A percentile compares a stretch with the other conserved stretches of the same genome.
These are phyloP conservation scores for Ephestia elutella DNA, from an alignment of 1,140 invertebrate species.

Conservation along the genomic window DNA sequence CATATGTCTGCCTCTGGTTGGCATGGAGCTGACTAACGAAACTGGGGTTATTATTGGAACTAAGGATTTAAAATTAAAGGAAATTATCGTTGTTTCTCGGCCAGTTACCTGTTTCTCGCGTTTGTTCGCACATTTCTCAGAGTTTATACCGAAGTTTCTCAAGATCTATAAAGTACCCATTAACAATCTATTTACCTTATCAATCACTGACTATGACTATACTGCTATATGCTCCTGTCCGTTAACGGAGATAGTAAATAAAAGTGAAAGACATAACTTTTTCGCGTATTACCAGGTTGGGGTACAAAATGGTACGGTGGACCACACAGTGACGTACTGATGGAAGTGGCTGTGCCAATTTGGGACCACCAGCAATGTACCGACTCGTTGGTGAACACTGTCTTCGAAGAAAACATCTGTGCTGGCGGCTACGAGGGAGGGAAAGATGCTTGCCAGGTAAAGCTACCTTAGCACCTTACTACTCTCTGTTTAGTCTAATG, in stretches of 20 bases:
- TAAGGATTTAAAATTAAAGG: too few species aligned
- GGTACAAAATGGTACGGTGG: constrained; percentile 82
- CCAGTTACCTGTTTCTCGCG: too few species aligned
- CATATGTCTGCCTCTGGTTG: constrained; percentile 84
- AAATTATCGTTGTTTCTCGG: too few species aligned
- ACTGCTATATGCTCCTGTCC: too few species aligned
- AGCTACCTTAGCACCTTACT: not conserved
- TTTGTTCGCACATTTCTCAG: too few species aligned
- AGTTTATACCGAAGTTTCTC: too few species aligned
- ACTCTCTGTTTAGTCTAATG: too few species aligned
- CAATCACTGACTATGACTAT: too few species aligned
- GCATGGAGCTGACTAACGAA: constrained; percentile 77
- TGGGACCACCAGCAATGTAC: constrained; percentile 84
- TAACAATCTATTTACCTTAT: too few species aligned
- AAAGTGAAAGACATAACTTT: too few species aligned
- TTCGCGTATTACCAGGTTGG: constrained; percentile 76
- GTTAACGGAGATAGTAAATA: too few species aligned
- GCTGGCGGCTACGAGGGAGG: constrained; percentile 83
- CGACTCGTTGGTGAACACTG: constrained; percentile 73
- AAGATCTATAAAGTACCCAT: too few species aligned
- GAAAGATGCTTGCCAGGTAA: constrained; percentile 86
- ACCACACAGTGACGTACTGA: constrained; percentile 79
- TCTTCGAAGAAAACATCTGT: constrained; percentile 79
- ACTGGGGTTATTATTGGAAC: constrained; percentile 83
- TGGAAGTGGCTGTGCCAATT: constrained; percentile 86